A percentile compares a stretch with the other conserved stretches of the same genome.
These are phyloP conservation scores for Synergus itoensis DNA, from an alignment of 2,888 invertebrate species.

Conservation along the genomic window DNA sequence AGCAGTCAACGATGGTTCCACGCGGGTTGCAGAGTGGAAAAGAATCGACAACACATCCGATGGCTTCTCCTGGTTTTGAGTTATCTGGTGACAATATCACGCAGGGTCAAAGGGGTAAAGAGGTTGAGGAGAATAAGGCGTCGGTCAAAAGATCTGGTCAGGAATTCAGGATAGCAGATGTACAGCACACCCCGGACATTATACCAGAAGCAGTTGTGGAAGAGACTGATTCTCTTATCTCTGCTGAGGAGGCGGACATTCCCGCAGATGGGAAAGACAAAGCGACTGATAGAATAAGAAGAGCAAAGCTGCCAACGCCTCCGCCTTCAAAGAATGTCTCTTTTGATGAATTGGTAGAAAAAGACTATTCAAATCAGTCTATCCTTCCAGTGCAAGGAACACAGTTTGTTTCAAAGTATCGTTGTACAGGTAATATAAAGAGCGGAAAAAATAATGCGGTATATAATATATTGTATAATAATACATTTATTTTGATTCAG, in stretches of 20 bases:
- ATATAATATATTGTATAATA: no score
- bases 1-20: conserved; percentile 62
- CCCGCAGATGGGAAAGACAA: conserved; percentile 11
- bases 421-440: not conserved
- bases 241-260: not conserved
- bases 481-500: conserved; percentile 38
- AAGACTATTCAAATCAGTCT: conserved; percentile 71
- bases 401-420: conserved; percentile 68
- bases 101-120: not conserved
- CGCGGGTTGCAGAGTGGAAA: conserved; percentile 44
- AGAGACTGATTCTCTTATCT: not conserved
- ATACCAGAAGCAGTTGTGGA: conserved; percentile 5
- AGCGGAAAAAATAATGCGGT: not conserved
- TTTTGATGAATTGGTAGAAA: conserved; percentile 73
- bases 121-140: not conserved
- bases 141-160: not conserved
- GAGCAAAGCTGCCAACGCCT: conserved; percentile 74
- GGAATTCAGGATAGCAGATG: not conserved
- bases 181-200: not conserved
- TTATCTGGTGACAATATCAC: not conserved
- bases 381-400: conserved; percentile 72
- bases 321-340: conserved; percentile 74
- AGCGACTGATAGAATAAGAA: conserved; percentile 43
- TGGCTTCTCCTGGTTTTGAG: not conserved
- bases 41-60: conserved; percentile 29